phyloP scores from a whole-genome alignment of 2,888 invertebrate species.

The Opisthograptis luteolata region DNA sequence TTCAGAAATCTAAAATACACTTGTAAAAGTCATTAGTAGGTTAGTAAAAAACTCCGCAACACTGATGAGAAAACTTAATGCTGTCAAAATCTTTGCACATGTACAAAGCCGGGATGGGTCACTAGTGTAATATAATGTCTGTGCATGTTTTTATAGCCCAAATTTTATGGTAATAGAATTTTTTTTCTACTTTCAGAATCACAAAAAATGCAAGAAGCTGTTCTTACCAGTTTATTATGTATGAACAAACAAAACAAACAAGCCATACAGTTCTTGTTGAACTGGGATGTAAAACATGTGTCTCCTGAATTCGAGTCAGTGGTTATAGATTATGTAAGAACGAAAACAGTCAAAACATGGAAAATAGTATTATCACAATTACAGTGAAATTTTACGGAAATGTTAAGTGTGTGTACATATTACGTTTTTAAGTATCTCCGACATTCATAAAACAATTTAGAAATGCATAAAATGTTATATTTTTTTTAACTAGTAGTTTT shows the following conservation, averaged over 20 bases:
- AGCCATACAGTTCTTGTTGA: slow-evolving; percentile 55
- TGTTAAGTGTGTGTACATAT: neutral
- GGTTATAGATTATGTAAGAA: slow-evolving; percentile 57
- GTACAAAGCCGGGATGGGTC: no score
- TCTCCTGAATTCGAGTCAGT: slow-evolving; percentile 56
- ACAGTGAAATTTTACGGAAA: neutral
- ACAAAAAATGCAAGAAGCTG: slow-evolving; percentile 63
- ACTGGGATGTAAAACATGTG: slow-evolving; percentile 57
- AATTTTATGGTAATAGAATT: neutral
- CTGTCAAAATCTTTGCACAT: no score
- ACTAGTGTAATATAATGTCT: no score
- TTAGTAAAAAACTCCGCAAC: no score
- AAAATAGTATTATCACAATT: slow-evolving; percentile 43
- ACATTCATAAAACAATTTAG: no score
- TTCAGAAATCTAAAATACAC: no score
- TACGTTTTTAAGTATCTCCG: neutral
- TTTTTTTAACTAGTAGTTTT: no score
- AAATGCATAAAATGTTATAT: no score
- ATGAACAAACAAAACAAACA: slow-evolving; percentile 61
- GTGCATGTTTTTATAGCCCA: no score
- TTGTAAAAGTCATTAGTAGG: no score
- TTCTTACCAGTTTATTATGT: slow-evolving; percentile 62
- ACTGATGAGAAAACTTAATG: no score
- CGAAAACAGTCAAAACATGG: slow-evolving; percentile 62
- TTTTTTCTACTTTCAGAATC: slow-evolving; percentile 56